Evolutionary conservation across 2,888 invertebrate species (phyloP).

Genomic region (Andrena haemorrhoa): DNA sequence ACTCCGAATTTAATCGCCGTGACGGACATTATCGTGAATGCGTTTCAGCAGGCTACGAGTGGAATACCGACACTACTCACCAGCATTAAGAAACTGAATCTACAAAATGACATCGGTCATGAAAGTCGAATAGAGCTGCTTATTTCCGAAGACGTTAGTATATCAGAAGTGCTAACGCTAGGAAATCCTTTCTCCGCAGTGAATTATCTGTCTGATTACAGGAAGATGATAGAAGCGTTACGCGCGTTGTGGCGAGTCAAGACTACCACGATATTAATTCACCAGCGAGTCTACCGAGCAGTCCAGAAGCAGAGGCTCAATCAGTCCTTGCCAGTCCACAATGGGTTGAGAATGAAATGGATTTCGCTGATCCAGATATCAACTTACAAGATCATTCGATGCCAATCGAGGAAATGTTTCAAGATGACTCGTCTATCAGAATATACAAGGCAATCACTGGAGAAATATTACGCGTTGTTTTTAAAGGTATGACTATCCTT

Average conservation of each 20-base stretch:
- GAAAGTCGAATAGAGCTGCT: conserved; percentile 80
- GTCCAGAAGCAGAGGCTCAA: conserved; percentile 75
- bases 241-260: conserved; percentile 70
- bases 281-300: conserved; percentile 74
- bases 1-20: conserved; percentile 89
- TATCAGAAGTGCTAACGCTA: neutral
- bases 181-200: neutral
- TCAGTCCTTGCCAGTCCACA: conserved; percentile 72
- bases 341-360: conserved; percentile 86
- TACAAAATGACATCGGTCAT: conserved; percentile 88
- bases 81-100: conserved; percentile 77
- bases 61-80: conserved; percentile 79
- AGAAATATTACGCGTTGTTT: conserved; percentile 88
- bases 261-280: conserved; percentile 69
- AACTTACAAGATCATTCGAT: conserved; percentile 57
- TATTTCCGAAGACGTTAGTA: conserved; percentile 77
- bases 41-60: conserved; percentile 83
- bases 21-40: conserved; percentile 84
- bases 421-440: conserved; percentile 86
- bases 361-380: conserved; percentile 86
- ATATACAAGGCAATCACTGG: conserved; percentile 89
- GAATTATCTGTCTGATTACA: conserved; percentile 51
- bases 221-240: conserved; percentile 61
- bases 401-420: conserved; percentile 84
- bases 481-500: conserved; percentile 85